phyloP scores from a whole-genome alignment of 2,113 vertebrate species.

The Lontra canadensis region DNA sequence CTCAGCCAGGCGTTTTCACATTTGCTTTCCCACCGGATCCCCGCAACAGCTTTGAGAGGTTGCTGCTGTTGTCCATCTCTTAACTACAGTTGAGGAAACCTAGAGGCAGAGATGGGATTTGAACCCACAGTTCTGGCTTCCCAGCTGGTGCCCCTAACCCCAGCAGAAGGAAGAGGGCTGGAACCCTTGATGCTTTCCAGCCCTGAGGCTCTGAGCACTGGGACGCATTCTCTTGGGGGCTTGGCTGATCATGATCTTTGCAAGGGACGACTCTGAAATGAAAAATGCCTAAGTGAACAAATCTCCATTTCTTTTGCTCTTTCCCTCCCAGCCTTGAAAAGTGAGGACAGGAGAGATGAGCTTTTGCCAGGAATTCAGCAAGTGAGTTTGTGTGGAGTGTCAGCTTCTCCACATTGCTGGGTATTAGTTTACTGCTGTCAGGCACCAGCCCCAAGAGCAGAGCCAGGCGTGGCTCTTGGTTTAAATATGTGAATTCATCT shows the following conservation, averaged over 20 bases:
- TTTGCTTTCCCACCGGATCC: not conserved
- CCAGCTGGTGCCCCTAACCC: not conserved
- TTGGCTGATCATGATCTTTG: not conserved
- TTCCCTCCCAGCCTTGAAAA: not conserved
- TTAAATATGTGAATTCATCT: constrained; percentile 69
- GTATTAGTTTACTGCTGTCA: constrained; percentile 37
- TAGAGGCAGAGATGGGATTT: not conserved
- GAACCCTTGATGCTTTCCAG: not conserved
- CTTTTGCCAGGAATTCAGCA: not conserved
- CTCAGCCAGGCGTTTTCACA: accelerated
- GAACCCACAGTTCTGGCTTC: not conserved
- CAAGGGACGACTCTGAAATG: not conserved
- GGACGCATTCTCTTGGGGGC: accelerated
- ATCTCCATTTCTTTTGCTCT: not conserved
- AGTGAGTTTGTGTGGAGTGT: not conserved
- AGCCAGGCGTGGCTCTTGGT: constrained; percentile 30
- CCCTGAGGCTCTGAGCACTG: not conserved
- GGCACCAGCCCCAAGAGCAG: constrained; percentile 36
- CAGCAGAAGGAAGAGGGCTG: not conserved
- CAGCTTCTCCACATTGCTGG: constrained; percentile 36
- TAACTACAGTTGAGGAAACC: not conserved
- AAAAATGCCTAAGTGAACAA: not conserved
- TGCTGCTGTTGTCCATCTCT: not conserved
- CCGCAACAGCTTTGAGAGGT: accelerated
- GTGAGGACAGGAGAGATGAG: not conserved